Base-by-base conservation (phyloP, 2,888 invertebrate genomes). In the Pseudococcus longispinus region DNA sequence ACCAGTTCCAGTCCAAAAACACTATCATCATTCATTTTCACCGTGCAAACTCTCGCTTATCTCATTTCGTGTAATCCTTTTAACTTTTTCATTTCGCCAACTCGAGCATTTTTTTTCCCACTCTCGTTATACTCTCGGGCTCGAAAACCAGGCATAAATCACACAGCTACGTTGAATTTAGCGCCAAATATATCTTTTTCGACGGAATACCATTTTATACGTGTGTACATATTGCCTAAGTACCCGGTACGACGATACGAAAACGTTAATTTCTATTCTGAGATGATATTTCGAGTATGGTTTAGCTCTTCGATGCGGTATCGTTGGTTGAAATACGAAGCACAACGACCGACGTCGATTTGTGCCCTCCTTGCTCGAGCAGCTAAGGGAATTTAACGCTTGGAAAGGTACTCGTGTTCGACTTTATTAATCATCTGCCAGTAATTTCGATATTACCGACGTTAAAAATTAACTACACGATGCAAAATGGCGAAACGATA, bases 11-110 rank as follows among this genome's bases (percentile, higher is more conserved):
- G 70, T 29, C 29, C 60, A 29, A 70, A 70, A 70, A 70, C 70
- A 70, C 70, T 70, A 65, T 65, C 70, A 70, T 70, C 70, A 70
- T 70, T 70, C 70, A 70, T 70, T 70, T 70, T 70, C 70, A 70
- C 70, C 29, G 11, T 29, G 29, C 70, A 18, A 70, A 29, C 70
- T 70, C 70, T 70, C 70, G 32, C 70, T 70, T 70, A 70, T 70
- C 70, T 70, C 70, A 70, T 70, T 70, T 70, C 70, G 13, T 70
- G 70, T 70, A 70, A 70, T 70, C 70, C 70, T 70, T 70, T 70
- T 29, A 70, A 29, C 70, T 70, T 70, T 70, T 70, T 70, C 70
- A 70, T 70, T 70, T 70, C 70, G 70, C 29, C 29, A 29, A 70
- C 70, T 70, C 70, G 70, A 29, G 70, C 70, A 32, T 70, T 70